Percentiles rank a stretch among this genome's conserved stretches.
Conservation (phyloP, 2,113 vertebrate genomes). For the Zosterops hypoxanthus region DNA sequence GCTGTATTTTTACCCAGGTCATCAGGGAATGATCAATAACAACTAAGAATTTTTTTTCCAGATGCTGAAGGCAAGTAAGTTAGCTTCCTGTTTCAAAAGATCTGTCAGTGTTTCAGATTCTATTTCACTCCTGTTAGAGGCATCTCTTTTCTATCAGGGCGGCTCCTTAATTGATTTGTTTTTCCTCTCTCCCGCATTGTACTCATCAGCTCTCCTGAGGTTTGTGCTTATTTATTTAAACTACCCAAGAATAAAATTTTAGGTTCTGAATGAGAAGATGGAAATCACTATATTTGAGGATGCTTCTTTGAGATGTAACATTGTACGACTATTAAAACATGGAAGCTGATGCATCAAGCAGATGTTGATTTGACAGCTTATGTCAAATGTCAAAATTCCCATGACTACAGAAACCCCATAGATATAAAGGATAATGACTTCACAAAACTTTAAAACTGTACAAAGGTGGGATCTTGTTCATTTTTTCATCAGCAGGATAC, state of each 20-base stretch:
- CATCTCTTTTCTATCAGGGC: not conserved
- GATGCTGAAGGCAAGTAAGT: not conserved
- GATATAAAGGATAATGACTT: not conserved
- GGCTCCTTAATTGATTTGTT: not conserved
- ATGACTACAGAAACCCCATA: not conserved
- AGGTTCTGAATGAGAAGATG: not conserved
- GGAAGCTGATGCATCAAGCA: not conserved
- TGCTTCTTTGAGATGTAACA: not conserved
- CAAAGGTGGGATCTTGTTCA: not conserved
- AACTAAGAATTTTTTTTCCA: not conserved
- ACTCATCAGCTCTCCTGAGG: not conserved
- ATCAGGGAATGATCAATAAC: not conserved
- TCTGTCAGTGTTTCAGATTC: not conserved
- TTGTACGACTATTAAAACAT: not conserved
- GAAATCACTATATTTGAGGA: not conserved
- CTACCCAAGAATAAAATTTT: not conserved
- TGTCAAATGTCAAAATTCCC: not conserved
- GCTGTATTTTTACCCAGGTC: not conserved
- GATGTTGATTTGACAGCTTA: not conserved
- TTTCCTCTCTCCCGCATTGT: not conserved
- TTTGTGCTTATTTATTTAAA: constrained; percentile 13
- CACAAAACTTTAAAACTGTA: not conserved
- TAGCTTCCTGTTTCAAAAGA: not conserved
- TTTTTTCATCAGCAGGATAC: not conserved
- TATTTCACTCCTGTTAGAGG: not conserved